A percentile compares a stretch with the other conserved stretches of the same genome.
These are phyloP conservation scores for Stichopus horrens DNA, from an alignment of 53 echinoderm and acorn worm species.

Conservation along the genomic window DNA sequence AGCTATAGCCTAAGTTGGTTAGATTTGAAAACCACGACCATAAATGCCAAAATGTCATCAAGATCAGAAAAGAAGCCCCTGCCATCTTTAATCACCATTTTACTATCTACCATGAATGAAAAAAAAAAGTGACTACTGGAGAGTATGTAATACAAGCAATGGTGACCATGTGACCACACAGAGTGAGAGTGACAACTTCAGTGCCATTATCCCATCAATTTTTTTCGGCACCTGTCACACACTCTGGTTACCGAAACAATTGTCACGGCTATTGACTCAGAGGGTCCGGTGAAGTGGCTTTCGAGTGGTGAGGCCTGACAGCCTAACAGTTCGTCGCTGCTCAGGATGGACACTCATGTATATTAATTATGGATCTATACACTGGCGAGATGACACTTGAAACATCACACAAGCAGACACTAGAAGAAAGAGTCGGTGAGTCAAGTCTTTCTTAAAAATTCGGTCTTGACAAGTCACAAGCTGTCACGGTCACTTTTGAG, in stretches of 20 bases:
- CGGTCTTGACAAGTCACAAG: neutral
- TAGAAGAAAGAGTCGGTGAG: neutral
- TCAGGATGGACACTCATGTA: neutral
- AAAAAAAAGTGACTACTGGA: neutral
- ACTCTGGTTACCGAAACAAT: neutral
- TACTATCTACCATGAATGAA: neutral
- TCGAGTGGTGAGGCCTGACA: conserved; percentile 1
- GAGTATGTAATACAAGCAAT: neutral
- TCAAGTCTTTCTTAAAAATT: neutral
- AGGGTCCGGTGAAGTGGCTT: neutral
- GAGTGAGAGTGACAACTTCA: neutral
- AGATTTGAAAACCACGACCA: neutral
- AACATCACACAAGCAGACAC: neutral
- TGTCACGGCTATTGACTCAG: conserved; percentile 2
- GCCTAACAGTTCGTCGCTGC: neutral
- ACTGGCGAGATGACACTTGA: conserved; percentile 4
- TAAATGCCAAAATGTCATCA: neutral
- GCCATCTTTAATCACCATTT: neutral
- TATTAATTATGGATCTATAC: conserved; percentile 38
- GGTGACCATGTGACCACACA: neutral
- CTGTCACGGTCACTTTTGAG: no score
- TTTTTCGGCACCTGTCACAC: neutral
- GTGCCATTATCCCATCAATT: neutral
- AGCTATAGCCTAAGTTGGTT: no score
- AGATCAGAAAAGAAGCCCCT: neutral